Conservation (phyloP, 2,113 vertebrate genomes). For the Butorides virescens region DNA sequence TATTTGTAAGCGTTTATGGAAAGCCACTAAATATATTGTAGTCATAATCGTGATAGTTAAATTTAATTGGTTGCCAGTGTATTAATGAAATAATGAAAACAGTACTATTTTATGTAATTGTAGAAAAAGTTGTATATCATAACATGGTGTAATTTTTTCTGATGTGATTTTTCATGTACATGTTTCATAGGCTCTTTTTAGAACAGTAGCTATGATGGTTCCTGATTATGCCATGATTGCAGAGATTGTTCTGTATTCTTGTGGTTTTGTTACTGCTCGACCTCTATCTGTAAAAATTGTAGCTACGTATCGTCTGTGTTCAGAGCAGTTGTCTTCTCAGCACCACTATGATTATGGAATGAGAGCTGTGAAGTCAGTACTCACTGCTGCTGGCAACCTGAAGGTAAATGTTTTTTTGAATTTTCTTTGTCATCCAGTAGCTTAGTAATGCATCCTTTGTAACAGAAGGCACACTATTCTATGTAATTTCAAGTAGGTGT, state of each 20-base stretch:
- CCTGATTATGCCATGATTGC: conserved; percentile 94
- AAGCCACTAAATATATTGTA: background rate
- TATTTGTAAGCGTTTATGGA: background rate
- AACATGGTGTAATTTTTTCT: background rate
- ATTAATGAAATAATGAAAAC: background rate
- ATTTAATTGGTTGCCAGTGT: background rate
- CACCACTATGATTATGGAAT: conserved; percentile 93
- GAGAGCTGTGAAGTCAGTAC: conserved; percentile 91
- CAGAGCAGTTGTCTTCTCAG: conserved; percentile 88
- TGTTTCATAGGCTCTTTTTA: conserved; percentile 83
- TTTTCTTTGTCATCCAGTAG: background rate
- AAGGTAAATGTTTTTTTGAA: conserved; percentile 76
- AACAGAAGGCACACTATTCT: background rate
- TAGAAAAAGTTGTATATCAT: background rate
- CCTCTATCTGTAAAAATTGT: conserved; percentile 90
- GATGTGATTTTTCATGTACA: background rate
- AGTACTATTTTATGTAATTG: background rate
- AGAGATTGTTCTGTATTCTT: conserved; percentile 92
- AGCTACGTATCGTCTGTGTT: conserved; percentile 87
- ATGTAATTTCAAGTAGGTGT: background rate
- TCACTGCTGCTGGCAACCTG: conserved; percentile 88
- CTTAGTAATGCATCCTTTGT: background rate
- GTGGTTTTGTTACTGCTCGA: conserved; percentile 87
- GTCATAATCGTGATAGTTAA: background rate
- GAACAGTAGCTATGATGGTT: conserved; percentile 94